Conservation (phyloP, 2,888 invertebrate genomes). For the Tipula lateralis region DNA sequence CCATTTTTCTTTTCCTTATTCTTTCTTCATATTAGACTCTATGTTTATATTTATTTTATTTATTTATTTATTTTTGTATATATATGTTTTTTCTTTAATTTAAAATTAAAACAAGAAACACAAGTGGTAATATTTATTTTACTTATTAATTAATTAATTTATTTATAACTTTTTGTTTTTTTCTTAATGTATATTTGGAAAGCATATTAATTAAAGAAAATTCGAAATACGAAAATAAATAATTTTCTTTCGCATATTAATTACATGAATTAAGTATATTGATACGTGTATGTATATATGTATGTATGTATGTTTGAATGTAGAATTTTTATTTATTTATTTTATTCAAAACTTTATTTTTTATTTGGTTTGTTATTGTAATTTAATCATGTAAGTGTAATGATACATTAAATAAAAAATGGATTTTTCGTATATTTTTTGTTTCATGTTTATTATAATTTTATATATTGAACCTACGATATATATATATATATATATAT, state of each 20-base stretch:
- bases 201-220: not conserved
- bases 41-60: not conserved
- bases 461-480: too few species aligned
- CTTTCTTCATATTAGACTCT: not conserved
- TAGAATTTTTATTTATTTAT: not conserved
- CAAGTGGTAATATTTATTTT: not conserved
- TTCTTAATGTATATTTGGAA: not conserved
- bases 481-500: too few species aligned
- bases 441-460: too few species aligned
- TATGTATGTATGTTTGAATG: too few species aligned
- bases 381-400: not conserved
- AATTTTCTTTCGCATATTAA: not conserved
- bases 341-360: not conserved
- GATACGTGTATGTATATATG: not conserved
- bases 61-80: not conserved
- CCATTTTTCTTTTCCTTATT: not conserved
- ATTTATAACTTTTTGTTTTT: not conserved
- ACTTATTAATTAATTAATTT: constrained; percentile 2
- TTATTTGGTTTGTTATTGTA: constrained; percentile 1
- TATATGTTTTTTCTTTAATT: not conserved
- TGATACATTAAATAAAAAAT: not conserved
- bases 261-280: not conserved
- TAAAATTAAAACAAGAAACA: not conserved
- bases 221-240: not conserved
- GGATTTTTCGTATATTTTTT: not conserved